A percentile compares a stretch with the other conserved stretches of the same genome.
phyloP scores from a whole-genome alignment of 2,113 vertebrate genomes.

The Neomonachus schauinslandi region DNA sequence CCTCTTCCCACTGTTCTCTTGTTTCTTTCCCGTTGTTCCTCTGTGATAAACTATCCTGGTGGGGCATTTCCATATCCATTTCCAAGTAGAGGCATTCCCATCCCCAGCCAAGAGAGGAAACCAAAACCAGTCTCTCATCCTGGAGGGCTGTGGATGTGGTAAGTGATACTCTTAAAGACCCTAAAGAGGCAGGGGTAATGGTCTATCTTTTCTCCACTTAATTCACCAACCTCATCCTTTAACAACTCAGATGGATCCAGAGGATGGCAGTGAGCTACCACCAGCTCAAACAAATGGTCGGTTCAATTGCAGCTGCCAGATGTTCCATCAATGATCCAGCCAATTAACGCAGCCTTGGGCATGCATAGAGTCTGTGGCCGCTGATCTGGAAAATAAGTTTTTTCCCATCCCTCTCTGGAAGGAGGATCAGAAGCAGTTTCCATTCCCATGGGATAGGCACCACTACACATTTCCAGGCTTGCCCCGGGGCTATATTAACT shows the following conservation, averaged over 20 bases:
- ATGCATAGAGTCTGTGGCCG: not conserved
- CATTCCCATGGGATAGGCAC: not conserved
- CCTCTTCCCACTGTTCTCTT: not conserved
- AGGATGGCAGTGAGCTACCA: not conserved
- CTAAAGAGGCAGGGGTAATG: not conserved
- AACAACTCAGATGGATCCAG: not conserved
- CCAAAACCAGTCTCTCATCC: not conserved
- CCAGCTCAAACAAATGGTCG: not conserved
- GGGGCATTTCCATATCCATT: not conserved
- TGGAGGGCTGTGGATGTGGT: not conserved
- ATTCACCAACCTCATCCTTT: not conserved
- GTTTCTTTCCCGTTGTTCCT: not conserved
- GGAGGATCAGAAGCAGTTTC: not conserved
- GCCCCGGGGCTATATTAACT: not conserved
- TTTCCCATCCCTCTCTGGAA: not conserved
- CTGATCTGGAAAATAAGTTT: not conserved
- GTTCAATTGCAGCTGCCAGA: not conserved
- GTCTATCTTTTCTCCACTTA: not conserved
- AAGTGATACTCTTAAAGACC: not conserved
- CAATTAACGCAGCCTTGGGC: not conserved
- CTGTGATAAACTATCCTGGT: not conserved
- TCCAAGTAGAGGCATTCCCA: not conserved
- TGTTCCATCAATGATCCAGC: not conserved
- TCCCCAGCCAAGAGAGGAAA: not conserved
- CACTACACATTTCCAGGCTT: not conserved